These are phyloP conservation scores for Scolopax bukidnonensis DNA, from an alignment of 2,797 vertebrate species.

Conservation along the genomic window DNA sequence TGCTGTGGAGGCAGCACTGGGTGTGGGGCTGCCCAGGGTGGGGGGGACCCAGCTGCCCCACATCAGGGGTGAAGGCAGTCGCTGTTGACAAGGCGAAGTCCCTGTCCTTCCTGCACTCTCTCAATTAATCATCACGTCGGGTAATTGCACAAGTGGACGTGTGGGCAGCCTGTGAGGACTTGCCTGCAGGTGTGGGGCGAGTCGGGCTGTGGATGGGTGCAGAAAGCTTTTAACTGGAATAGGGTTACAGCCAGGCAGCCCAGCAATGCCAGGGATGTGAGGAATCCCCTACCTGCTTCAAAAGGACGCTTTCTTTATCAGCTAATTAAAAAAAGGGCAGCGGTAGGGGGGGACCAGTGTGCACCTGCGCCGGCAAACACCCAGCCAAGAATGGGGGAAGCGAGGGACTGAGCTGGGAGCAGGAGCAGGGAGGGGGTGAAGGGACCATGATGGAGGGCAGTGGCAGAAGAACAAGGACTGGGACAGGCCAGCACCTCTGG, in stretches of 20 bases:
- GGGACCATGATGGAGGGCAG: background rate
- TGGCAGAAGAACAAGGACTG: background rate
- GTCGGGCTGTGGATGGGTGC: background rate
- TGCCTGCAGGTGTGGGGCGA: conserved; percentile 59
- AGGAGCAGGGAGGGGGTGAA: rapidly evolving
- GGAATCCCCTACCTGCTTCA: conserved; percentile 69
- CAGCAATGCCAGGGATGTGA: conserved; percentile 70
- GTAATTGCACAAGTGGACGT: conserved; percentile 48
- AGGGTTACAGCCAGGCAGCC: conserved; percentile 71
- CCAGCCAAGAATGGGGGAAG: background rate
- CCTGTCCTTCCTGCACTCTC: rapidly evolving
- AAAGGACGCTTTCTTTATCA: conserved; percentile 71
- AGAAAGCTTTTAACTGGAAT: conserved; percentile 74
- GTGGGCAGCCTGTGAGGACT: background rate
- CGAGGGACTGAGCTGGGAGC: rapidly evolving
- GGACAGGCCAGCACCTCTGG: rapidly evolving
- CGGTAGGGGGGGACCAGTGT: rapidly evolving
- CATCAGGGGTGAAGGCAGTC: rapidly evolving
- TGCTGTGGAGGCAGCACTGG: background rate
- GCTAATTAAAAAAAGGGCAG: conserved; percentile 64
- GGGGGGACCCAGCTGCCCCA: background rate
- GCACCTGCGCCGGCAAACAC: conserved; percentile 44
- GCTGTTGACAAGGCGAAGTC: background rate
- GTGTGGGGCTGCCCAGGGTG: background rate
- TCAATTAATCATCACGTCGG: conserved; percentile 60